These are phyloP conservation scores for Ptilodon capucinus DNA, from an alignment of 2,888 invertebrate species.

Conservation along the genomic window DNA sequence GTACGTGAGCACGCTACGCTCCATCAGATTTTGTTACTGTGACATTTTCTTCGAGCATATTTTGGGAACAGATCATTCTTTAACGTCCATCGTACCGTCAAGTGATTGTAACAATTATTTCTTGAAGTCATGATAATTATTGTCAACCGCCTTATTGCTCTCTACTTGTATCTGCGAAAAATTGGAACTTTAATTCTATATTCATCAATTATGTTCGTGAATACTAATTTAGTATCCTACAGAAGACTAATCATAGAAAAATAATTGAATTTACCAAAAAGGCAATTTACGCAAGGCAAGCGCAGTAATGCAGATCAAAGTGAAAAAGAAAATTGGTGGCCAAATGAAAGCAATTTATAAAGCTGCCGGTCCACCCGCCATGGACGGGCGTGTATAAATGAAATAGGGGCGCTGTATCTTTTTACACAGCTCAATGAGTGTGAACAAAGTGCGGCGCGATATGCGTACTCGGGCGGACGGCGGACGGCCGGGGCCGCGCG, in stretches of 20 bases:
- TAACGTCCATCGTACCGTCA: background rate
- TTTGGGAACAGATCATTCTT: background rate
- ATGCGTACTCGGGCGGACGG: conserved; percentile 29
- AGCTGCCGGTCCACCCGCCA: conserved; percentile 35
- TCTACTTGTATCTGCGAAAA: too few relatives aligned
- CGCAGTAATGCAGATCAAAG: conserved; percentile 44
- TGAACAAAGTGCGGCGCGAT: conserved; percentile 57
- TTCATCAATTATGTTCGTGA: too few relatives aligned
- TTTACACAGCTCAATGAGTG: conserved; percentile 63
- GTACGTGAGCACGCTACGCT: conserved; percentile 28
- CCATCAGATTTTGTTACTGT: conserved; percentile 24
- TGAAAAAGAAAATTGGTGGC: conserved; percentile 44
- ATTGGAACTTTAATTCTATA: too few relatives aligned
- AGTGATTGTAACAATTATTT: background rate
- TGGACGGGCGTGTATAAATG: conserved; percentile 50
- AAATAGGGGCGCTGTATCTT: conserved; percentile 67
- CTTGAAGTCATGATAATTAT: background rate
- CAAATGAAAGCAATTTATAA: conserved; percentile 60
- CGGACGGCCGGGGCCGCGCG: too few relatives aligned
- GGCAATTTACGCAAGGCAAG: conserved; percentile 18
- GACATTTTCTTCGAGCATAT: background rate
- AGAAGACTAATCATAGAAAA: background rate
- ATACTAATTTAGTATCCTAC: background rate
- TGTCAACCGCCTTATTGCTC: background rate
- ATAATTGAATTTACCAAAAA: conserved; percentile 21